These are phyloP conservation scores for Conus canariensis DNA, from an alignment of 2,888 invertebrate genomes.

Conservation along the genomic window DNA sequence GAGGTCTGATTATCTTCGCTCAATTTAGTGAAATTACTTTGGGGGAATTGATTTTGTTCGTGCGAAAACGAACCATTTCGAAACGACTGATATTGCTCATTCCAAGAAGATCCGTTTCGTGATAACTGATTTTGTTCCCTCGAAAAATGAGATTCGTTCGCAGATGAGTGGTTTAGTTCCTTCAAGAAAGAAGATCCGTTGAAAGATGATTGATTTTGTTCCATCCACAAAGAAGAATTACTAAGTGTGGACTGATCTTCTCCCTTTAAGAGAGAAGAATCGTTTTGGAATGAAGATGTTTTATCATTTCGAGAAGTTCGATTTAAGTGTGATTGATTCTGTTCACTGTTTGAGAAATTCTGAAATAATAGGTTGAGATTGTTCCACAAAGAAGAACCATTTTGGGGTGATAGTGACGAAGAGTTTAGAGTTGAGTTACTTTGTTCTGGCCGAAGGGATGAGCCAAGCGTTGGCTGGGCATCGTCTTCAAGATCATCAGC, in stretches of 20 bases:
- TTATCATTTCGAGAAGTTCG: background rate
- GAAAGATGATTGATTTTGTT: background rate
- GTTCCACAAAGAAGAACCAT: background rate
- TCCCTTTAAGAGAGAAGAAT: background rate
- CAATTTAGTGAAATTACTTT: background rate
- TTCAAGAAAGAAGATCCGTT: background rate
- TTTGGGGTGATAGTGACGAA: background rate
- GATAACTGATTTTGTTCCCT: background rate
- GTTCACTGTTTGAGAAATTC: background rate
- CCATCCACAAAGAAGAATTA: background rate
- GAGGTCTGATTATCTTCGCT: background rate
- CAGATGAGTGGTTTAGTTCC: background rate
- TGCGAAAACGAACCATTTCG: background rate
- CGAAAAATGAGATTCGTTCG: background rate
- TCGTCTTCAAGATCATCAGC: background rate
- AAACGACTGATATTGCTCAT: background rate
- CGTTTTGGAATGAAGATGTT: background rate
- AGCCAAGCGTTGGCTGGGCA: background rate
- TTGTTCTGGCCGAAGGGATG: background rate
- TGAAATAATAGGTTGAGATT: background rate
- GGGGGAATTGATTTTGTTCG: background rate
- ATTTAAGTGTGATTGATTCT: background rate
- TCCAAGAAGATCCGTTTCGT: background rate
- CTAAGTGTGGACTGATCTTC: background rate
- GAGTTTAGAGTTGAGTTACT: background rate